These are phyloP conservation scores for Nephrotoma flavescens DNA, from an alignment of 2,888 invertebrate genomes.

Conservation along the genomic window DNA sequence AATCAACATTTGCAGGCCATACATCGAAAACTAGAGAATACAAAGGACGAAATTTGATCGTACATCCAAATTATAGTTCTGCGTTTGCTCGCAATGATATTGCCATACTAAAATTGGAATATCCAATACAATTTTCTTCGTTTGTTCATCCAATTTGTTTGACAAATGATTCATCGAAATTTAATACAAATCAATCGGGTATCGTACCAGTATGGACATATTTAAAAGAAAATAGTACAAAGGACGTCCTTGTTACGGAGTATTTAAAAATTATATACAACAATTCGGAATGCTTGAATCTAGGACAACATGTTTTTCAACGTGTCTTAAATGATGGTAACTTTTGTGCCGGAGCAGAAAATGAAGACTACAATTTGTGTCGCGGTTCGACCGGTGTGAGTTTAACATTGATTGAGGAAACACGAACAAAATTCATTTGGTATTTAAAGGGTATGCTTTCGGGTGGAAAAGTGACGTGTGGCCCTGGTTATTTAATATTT, in stretches of 20 bases:
- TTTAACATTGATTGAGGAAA: background rate
- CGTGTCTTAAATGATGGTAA: background rate
- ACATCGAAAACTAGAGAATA: background rate
- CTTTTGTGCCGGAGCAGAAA: background rate
- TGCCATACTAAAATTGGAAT: background rate
- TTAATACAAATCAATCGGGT: background rate
- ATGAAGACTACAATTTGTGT: background rate
- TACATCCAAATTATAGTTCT: background rate
- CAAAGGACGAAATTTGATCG: background rate
- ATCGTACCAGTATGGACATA: background rate
- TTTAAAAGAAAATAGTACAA: background rate
- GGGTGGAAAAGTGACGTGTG: background rate
- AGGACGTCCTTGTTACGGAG: background rate
- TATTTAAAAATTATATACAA: background rate
- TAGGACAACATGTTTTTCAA: background rate
- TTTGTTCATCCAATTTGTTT: background rate
- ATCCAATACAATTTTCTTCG: no score
- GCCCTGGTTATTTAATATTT: background rate
- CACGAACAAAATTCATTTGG: background rate
- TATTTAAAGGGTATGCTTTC: background rate
- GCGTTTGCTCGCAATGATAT: background rate
- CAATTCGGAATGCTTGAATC: background rate
- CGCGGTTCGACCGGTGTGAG: background rate
- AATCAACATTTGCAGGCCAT: background rate
- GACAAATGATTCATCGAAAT: background rate